Evolutionary conservation across 2,113 vertebrate genomes (phyloP), one percentile per base, ranked within the genome.

Genomic region (Engraulis encrasicolus): DNA sequence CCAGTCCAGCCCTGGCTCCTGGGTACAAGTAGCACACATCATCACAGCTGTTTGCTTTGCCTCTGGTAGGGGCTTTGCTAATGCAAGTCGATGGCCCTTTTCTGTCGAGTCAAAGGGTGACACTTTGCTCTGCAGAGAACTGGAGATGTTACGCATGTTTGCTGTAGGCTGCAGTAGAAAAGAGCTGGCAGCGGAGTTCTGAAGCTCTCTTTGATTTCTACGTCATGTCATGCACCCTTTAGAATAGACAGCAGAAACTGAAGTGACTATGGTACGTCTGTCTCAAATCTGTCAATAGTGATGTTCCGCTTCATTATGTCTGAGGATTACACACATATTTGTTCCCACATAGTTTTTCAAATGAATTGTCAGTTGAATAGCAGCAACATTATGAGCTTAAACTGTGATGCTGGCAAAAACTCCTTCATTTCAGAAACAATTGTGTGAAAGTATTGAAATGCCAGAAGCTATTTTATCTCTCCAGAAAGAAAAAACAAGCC

Each of bases 61-160:
- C 19, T 77, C 45, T n/a, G 81, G 45, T 66, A n/a, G n/a, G 49
- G 40, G 31, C n/a, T 82, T 18, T 85, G 78, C 84, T 78, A 87
- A 84, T 78, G 40, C 61, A 52, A 84, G 52, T 45, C n/a, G 19
- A 80, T 86, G 85, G 37, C 71, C 23, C 6, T 3, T 12, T 61
- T 52, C 20, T 23, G 54, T 61, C n/a, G 54, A 61, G 54, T 9
- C 27, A n/a, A n/a, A n/a, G 54, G 54, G 5, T 66, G 58, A 27
- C 58, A 66, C 7, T 27, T 12, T 31, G 58, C 58, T 66, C 23
- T 31, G 58, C 23, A 66, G 9, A 27, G 7, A 17, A 9, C 49
- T n/a, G n/a, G n/a, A 50, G 23, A 31, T 66, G 23, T 66, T 6
- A 31, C 31, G 23, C 15, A 14, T 66, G 14, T 66, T 66, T 66